These are phyloP conservation scores for Tinamus guttatus DNA, from an alignment of 2,113 vertebrate species.

Conservation along the genomic window DNA sequence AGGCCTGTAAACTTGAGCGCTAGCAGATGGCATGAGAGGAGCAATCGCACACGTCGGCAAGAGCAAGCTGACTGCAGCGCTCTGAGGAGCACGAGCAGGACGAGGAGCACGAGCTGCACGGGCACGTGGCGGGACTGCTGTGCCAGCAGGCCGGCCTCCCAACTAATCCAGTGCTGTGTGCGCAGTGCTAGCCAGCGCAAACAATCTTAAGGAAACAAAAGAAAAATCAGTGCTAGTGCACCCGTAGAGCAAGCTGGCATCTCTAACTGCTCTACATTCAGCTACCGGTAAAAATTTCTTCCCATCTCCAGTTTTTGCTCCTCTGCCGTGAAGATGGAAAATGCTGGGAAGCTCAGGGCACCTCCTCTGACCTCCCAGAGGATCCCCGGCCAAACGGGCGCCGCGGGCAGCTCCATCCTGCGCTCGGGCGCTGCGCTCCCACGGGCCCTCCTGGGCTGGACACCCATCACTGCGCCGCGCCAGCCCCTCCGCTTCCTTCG, in stretches of 20 bases:
- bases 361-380: neutral
- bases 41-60: conserved; percentile 72
- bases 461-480: neutral
- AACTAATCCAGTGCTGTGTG: neutral
- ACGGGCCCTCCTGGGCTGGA: neutral
- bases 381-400: neutral
- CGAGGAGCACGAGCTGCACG: neutral
- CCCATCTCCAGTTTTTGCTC: neutral
- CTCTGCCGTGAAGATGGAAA: neutral
- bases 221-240: neutral
- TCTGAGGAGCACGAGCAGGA: neutral
- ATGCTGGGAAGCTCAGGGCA: neutral
- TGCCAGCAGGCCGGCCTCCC: neutral
- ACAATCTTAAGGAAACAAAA: neutral
- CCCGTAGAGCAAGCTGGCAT: neutral
- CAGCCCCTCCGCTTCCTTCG: conserved; percentile 24
- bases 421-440: conserved; percentile 28
- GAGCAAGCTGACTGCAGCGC: conserved; percentile 76
- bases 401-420: neutral
- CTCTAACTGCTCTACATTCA: neutral
- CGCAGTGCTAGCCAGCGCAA: neutral
- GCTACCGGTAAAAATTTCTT: neutral
- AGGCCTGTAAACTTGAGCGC: conserved; percentile 73
- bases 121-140: neutral
- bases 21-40: conserved; percentile 69